Evolutionary conservation across 1,140 invertebrate genomes (phyloP), one percentile per base, ranked within the genome.

Genomic region (Lordiphosa collinella): DNA sequence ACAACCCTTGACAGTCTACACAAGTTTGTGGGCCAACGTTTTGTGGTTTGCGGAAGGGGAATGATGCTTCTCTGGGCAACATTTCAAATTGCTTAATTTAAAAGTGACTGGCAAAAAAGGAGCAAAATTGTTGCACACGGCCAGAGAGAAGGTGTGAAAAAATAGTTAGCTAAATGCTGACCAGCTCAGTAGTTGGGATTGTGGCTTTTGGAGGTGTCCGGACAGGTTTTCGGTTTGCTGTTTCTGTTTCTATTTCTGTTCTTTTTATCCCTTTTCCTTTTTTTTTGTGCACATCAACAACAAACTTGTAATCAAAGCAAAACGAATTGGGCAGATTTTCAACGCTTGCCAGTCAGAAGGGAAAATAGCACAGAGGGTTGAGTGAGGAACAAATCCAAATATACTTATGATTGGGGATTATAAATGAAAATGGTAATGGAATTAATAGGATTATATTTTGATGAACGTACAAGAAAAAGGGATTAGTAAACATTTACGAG

Each of bases 41-140:
- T 67, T 82, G 66, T 44, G 76, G 63, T 53, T n/a, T 9, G 8
- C 2, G 53, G 11, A 41, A 25, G 29, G 35, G 41, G 32, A 31
- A 25, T n/a, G 49, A 25, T 11, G 36, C 60, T 56, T 69, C 54
- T 61, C 54, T 74, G 71, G 71, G 51, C 62, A 58, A 84, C 72
- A 84, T 82, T 82, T 84, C 67, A 84, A 82, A 84, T 84, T 82
- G 76, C 78, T 84, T 78, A 82, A 82, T 82, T 72, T 84, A 84
- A 76, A 84, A 84, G 66, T 66, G 67, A 72, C 55, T 68, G 37
- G 71, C 48, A 71, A 72, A 76, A 71, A 84, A 46, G 57, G 49
- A 60, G 56, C 37, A 47, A 34, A 34, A 18, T 49, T 36, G 44
- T 38, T 31, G n/a, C 18, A 51, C 34, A 36, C 34, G 14, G 36